Evolutionary conservation across 2,113 vertebrate genomes (phyloP).

Genomic region (Amblyornis subalaris): DNA sequence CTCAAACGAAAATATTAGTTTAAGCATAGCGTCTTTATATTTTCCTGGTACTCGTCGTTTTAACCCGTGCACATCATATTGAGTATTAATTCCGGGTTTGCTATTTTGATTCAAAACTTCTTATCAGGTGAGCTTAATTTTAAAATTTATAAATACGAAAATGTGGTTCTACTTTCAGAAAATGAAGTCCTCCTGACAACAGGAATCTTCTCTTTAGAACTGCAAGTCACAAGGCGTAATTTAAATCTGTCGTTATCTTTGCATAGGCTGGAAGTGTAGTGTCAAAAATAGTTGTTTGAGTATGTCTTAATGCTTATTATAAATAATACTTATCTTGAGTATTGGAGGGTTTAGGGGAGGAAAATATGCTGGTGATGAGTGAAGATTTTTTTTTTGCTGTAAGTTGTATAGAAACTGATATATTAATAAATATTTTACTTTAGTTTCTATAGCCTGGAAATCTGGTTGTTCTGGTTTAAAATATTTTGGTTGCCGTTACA

Average conservation of each 20-base stretch:
- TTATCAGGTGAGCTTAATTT: accelerated
- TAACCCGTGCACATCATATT: accelerated
- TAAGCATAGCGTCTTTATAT: accelerated
- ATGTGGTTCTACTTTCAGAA: background rate
- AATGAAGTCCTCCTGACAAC: background rate
- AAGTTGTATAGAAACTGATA: background rate
- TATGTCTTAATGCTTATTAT: background rate
- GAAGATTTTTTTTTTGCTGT: background rate
- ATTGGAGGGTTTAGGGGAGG: background rate
- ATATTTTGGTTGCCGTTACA: background rate
- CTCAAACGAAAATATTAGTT: accelerated
- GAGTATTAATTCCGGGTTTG: background rate
- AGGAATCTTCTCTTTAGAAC: background rate
- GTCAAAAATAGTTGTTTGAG: background rate
- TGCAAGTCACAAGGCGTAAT: too few species aligned
- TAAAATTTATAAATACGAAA: background rate
- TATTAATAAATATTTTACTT: background rate
- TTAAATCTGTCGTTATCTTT: background rate
- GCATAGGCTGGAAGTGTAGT: background rate
- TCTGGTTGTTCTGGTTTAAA: background rate
- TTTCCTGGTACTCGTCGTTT: background rate
- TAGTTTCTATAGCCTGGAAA: background rate
- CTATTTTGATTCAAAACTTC: background rate
- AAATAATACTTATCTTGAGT: background rate
- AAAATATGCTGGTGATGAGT: background rate